Percentiles rank a stretch among this genome's conserved stretches.
Evolutionary conservation across 37 sponge, comb jelly and placozoan species (phyloP).

Genomic region (Amphimedon queenslandica): DNA sequence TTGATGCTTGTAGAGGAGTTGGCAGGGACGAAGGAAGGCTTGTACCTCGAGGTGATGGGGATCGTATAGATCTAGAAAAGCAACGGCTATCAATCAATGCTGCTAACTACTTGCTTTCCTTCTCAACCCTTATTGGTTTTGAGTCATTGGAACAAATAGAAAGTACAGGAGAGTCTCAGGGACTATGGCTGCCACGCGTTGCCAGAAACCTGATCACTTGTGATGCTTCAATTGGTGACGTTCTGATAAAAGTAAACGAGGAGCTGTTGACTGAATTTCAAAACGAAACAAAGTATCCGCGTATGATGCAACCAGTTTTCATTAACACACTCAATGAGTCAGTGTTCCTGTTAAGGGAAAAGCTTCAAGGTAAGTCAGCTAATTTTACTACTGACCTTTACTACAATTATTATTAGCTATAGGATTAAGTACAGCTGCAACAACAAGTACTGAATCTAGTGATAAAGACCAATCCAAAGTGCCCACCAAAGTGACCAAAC

Average conservation of each 20-base stretch:
- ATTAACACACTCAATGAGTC: conserved; percentile 5
- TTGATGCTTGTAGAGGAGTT: conserved; percentile 40
- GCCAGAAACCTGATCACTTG: conserved; percentile 1
- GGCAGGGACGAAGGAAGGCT: background rate
- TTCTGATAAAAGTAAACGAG: conserved; percentile 34
- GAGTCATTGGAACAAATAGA: conserved; percentile 42
- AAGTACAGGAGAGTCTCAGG: background rate
- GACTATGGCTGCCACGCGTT: conserved; percentile 31
- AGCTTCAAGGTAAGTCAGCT: too few relatives aligned
- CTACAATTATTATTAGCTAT: too few relatives aligned
- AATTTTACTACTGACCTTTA: too few relatives aligned
- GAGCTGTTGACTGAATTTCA: conserved; percentile 3
- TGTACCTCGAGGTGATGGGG: conserved; percentile 7
- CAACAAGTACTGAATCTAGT: too few relatives aligned
- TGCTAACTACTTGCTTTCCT: conserved; percentile 34
- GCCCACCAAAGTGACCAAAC: too few relatives aligned
- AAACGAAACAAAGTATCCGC: background rate
- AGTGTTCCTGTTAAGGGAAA: conserved; percentile 16
- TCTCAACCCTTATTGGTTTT: conserved; percentile 26
- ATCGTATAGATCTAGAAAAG: background rate
- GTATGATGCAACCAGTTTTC: conserved; percentile 26
- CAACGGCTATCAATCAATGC: background rate
- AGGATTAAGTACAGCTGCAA: too few relatives aligned
- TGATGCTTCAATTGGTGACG: conserved; percentile 2
- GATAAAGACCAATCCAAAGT: too few relatives aligned